Conservation (phyloP, 2,797 vertebrate species). For the Rhincodon typus region DNA sequence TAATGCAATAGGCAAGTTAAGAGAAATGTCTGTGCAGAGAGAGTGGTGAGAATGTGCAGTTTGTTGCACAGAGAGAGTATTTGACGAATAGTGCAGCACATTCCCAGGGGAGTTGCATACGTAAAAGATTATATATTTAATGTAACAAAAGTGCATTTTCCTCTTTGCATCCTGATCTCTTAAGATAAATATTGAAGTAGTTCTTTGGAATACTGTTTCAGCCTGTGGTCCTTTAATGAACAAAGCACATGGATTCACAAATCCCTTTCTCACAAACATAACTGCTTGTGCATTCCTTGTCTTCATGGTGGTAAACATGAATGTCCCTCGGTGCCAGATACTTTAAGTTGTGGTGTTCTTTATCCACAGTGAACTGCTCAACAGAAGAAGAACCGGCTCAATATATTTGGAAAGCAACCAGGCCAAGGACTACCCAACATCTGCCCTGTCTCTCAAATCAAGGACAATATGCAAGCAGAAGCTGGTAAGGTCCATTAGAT, state of each 20-base stretch:
- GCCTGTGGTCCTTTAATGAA: neutral
- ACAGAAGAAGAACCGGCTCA: conserved; percentile 57
- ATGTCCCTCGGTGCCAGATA: neutral
- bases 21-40: neutral
- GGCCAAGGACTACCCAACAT: conserved; percentile 56
- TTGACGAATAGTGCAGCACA: neutral
- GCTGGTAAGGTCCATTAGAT: conserved; percentile 62
- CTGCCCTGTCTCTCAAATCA: conserved; percentile 70
- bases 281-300: neutral
- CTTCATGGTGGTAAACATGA: neutral
- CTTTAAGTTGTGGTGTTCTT: neutral
- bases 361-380: conserved; percentile 66
- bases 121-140: neutral
- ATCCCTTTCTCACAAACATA: neutral
- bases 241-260: neutral
- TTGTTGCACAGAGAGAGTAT: neutral
- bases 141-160: neutral
- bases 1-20: neutral
- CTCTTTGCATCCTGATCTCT: neutral
- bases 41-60: neutral
- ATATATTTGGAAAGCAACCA: conserved; percentile 69
- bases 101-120: neutral
- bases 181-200: neutral
- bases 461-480: conserved; percentile 66
- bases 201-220: neutral